phyloP scores from a whole-genome alignment of 2,888 invertebrate species.

The Mesorhabditis sp. region DNA sequence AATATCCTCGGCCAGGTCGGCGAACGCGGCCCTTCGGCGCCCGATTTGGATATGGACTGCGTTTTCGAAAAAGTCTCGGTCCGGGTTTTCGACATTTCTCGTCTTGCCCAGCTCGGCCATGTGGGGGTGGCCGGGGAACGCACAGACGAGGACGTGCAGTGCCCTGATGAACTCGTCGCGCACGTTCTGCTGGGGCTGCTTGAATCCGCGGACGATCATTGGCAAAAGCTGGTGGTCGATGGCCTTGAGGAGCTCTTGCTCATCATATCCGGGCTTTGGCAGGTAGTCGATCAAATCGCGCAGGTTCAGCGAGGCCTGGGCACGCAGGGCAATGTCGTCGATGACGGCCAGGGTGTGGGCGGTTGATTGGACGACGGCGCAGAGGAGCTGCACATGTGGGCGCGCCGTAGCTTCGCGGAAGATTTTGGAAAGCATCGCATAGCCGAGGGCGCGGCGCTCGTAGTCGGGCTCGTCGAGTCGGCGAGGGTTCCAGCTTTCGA shows the following conservation, averaged over 20 bases:
- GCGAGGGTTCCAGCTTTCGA: constrained; percentile 81
- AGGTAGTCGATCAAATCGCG: background rate
- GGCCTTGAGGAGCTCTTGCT: background rate
- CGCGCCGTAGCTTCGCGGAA: constrained; percentile 53
- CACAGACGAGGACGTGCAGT: constrained; percentile 69
- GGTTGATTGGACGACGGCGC: background rate
- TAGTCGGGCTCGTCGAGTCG: constrained; percentile 94
- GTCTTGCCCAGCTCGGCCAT: constrained; percentile 53
- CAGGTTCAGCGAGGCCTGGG: constrained; percentile 4
- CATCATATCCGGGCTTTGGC: constrained; percentile 12
- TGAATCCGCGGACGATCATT: constrained; percentile 21
- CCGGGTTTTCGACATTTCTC: constrained; percentile 34
- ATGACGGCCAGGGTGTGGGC: constrained; percentile 41
- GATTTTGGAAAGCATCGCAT: constrained; percentile 64
- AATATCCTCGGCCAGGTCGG: background rate
- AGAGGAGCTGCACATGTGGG: background rate
- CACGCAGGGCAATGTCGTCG: constrained; percentile 3
- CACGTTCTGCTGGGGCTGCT: constrained; percentile 63
- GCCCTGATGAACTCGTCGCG: constrained; percentile 77
- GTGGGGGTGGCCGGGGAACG: constrained; percentile 55
- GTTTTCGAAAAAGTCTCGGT: constrained; percentile 87
- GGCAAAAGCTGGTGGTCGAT: constrained; percentile 19
- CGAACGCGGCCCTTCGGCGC: background rate
- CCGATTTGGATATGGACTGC: constrained; percentile 70
- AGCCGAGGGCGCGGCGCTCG: constrained; percentile 75